Conservation (phyloP, 2,888 invertebrate species). For the Agrilus mali region DNA sequence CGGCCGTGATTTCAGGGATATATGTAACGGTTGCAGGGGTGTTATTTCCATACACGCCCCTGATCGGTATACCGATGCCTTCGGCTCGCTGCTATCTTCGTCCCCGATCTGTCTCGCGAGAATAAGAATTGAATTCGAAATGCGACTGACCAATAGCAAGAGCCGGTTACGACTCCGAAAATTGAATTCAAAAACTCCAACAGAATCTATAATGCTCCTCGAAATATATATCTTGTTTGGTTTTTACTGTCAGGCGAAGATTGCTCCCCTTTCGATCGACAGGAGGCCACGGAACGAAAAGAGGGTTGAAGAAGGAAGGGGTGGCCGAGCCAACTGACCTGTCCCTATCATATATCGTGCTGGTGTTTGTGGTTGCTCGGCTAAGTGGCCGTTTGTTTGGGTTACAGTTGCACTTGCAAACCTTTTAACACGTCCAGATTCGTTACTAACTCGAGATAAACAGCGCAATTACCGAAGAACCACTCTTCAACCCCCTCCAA, state of each 20-base stretch:
- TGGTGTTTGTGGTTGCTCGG: conserved; percentile 30
- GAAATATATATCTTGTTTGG: conserved; percentile 23
- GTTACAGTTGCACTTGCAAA: conserved; percentile 22
- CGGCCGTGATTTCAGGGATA: conserved; percentile 34
- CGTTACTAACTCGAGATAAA: conserved; percentile 28
- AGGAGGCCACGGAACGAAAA: background rate
- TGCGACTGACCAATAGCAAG: conserved; percentile 35
- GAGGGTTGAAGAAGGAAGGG: conserved; percentile 9
- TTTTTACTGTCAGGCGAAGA: conserved; percentile 22
- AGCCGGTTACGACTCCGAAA: conserved; percentile 35
- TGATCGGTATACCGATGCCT: conserved; percentile 22
- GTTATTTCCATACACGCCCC: conserved; percentile 33
- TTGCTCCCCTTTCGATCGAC: conserved; percentile 12
- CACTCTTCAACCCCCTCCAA: background rate
- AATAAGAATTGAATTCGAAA: conserved; percentile 37
- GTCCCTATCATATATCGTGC: conserved; percentile 21
- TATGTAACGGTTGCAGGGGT: conserved; percentile 25
- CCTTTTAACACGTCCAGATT: conserved; percentile 33
- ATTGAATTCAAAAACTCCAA: conserved; percentile 38
- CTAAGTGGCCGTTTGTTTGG: conserved; percentile 35
- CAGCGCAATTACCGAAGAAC: conserved; percentile 12
- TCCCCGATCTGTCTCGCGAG: conserved; percentile 29
- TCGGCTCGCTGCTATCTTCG: conserved; percentile 23
- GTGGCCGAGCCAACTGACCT: conserved; percentile 3
- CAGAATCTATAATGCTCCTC: conserved; percentile 34